Evolutionary conservation across 2,113 vertebrate genomes (phyloP).

Genomic region (Vidua macroura): DNA sequence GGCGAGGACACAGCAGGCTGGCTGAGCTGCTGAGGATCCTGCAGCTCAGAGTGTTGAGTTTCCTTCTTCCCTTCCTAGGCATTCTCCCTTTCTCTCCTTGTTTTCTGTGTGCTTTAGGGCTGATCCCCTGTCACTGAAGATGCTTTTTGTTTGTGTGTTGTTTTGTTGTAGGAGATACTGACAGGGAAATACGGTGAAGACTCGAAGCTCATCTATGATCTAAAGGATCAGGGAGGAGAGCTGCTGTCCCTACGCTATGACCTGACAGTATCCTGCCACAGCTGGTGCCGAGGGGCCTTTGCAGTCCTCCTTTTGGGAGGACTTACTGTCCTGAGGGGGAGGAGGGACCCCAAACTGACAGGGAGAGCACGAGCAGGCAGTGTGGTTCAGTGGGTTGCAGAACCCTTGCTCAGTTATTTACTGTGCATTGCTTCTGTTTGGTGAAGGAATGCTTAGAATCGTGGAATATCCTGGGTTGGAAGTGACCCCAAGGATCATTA

Average conservation of each 20-base stretch:
- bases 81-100: neutral
- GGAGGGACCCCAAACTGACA: fast-evolving
- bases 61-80: neutral
- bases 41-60: neutral
- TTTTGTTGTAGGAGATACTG: constrained; percentile 86
- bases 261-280: constrained; percentile 91
- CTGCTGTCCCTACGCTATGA: constrained; percentile 94
- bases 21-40: neutral
- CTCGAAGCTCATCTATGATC: constrained; percentile 96
- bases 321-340: neutral
- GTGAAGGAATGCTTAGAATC: neutral
- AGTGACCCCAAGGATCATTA: neutral
- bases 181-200: constrained; percentile 97
- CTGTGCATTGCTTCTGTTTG: neutral
- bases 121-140: neutral
- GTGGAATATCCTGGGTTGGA: neutral
- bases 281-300: neutral
- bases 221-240: constrained; percentile 97
- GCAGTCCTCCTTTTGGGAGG: neutral
- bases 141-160: neutral
- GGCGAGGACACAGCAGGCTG: neutral
- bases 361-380: neutral
- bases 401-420: neutral
- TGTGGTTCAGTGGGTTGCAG: neutral
- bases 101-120: neutral